phyloP scores from a whole-genome alignment of 1,140 invertebrate genomes.

The Drosophila ohnishii region DNA sequence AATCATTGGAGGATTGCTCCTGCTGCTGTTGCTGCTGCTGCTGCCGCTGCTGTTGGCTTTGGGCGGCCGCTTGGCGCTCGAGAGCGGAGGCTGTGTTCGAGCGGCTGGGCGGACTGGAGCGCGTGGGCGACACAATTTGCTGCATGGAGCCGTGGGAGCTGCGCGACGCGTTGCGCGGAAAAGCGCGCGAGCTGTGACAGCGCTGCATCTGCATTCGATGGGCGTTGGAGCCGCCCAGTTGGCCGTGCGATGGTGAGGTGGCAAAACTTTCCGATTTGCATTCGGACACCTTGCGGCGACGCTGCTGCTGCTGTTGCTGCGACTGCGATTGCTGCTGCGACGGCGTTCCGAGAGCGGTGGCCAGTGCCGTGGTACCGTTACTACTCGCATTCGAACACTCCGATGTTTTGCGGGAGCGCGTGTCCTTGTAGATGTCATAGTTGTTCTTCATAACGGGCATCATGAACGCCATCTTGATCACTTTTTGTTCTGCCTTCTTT shows the following conservation, averaged over 20 bases:
- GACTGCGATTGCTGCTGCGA: constrained; percentile 66
- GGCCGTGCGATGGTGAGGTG: constrained; percentile 87
- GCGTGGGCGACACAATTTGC: constrained; percentile 86
- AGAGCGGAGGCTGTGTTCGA: constrained; percentile 65
- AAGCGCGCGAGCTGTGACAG: constrained; percentile 73
- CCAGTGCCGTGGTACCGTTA: constrained; percentile 72
- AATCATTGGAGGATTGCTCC: constrained; percentile 85
- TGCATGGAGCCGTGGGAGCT: constrained; percentile 85
- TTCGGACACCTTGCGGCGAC: constrained; percentile 91
- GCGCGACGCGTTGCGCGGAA: constrained; percentile 85
- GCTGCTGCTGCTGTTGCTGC: constrained; percentile 70
- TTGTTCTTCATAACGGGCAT: constrained; percentile 96
- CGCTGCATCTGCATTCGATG: constrained; percentile 84
- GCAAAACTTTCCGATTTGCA: constrained; percentile 90
- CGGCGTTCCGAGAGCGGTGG: constrained; percentile 66
- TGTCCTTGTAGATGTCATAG: constrained; percentile 95
- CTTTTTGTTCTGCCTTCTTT: background rate
- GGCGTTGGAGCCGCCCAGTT: constrained; percentile 86
- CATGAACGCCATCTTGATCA: constrained; percentile 93
- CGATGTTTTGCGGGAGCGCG: constrained; percentile 87
- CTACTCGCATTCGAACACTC: constrained; percentile 86
- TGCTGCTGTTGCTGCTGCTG: constrained; percentile 86
- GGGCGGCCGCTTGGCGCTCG: constrained; percentile 84
- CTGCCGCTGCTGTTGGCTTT: constrained; percentile 82
- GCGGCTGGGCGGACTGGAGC: constrained; percentile 81